Base-by-base conservation (phyloP, 2,888 invertebrate genomes). In the Pseudococcus jackbeardsleyi region DNA sequence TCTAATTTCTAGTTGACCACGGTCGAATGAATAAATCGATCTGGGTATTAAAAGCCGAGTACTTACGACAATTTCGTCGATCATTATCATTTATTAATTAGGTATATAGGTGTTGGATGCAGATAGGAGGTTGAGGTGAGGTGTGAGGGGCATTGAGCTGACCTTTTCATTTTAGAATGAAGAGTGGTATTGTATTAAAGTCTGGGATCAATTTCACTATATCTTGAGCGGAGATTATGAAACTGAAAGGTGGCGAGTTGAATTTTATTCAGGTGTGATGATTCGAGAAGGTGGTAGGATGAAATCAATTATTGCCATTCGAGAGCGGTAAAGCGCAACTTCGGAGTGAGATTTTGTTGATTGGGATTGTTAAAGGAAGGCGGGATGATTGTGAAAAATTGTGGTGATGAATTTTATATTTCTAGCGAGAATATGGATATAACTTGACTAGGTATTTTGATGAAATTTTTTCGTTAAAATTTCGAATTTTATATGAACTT, bases 1-100 rank as follows among this genome's bases (percentile, higher is more conserved):
- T 64, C 64, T 59, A n/a, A 15, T 50, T 50, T 68, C 72, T 72
- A 3, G 42, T 42, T 82, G 79, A 82, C 79, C 79, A 33, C 79
- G 79, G 72, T 46, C 79, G 79, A 82, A 82, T 46, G 46, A 46
- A 46, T 82, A 82, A 46, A 82, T 46, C 15, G 64, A 22, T 64
- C 8, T 9, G 7, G 7, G 64, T 72, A 72, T 33, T 72, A 72
- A 72, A 46, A 82, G 79, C 42, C 79, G 79, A 82, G 46, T 82
- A 82, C 33, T 9, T 42, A 42, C 42, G 42, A 46, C 39, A 42
- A 82, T 46, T 82, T 46, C 79, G 39, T 46, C 79, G 79, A 82
- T 82, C 39, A 11, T 82, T 82, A 46, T 82, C 46, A 22, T 82
- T 72, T 72, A 72, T 72, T 72, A 72, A 72, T 72, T 72, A 72